Base-by-base conservation (phyloP, 2,888 invertebrate species). In the Melanophora roralis region DNA sequence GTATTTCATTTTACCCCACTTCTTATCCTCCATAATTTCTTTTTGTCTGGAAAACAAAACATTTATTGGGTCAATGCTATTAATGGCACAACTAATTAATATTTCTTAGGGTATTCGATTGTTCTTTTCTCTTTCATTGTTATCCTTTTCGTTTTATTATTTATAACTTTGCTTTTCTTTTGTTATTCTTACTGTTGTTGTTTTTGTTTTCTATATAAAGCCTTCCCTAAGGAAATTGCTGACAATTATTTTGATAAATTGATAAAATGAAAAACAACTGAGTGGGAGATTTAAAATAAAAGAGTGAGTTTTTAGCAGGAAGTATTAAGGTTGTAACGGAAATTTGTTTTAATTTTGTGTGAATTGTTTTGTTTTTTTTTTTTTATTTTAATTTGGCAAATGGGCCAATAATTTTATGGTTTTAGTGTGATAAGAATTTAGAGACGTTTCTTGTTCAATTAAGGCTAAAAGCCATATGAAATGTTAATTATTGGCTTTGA, bases 181-280 rank as follows among this genome's bases (percentile, higher is more conserved):
- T n/a, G n/a, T 6, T 40, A 7, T 57, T n/a, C 38, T 19, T 5
- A 36, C 2, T n/a, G 19, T 19, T n/a, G n/a, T n/a, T 27, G 3
- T 57, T n/a, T 14, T 43, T 40, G n/a, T 1, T 11, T 43, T 43
- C n/a, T 59, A 43, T 32, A 16, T 32, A n/a, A 21, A 36, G n/a
- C 21, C 57, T n/a, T 38, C 57, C 21, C 21, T 59, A 32, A 23
- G 57, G 57, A 59, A 59, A 59, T 59, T 59, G 57, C 21, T 59
- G 38, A 38, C 21, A 59, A 59, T 59, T 59, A 59, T 38, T 59
- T 59, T 40, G 21, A 59, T 59, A 21, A 59, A 6, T 27, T 27
- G 6, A 6, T 6, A 5, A 27, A 27, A 27, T 6, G 27, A 27
- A 27, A 27, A 23, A 49, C 23, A 49, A 49, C 12, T 11, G n/a